Evolutionary conservation across 2,888 invertebrate species (phyloP).

Genomic region (Chrysolina haemoptera): DNA sequence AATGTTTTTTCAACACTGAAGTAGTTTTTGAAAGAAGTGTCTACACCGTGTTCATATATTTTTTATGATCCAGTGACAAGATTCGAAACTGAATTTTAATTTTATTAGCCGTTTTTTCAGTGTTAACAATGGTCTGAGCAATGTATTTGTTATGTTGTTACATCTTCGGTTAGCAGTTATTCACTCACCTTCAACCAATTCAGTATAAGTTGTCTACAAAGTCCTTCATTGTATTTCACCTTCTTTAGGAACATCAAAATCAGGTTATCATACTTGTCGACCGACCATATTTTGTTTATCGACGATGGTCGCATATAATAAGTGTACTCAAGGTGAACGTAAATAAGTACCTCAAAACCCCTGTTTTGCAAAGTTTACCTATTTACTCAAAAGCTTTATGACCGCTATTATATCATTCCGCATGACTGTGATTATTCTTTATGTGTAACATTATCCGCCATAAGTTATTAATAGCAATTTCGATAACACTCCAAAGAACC

Average conservation of each 20-base stretch:
- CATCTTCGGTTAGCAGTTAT: too few species aligned
- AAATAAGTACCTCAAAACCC: constrained; percentile 23
- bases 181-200: too few species aligned
- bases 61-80: too few species aligned
- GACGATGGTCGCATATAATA: constrained; percentile 7
- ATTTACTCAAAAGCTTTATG: constrained; percentile 32
- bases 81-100: too few species aligned
- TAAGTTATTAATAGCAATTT: constrained; percentile 34
- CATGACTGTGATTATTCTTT: constrained; percentile 35
- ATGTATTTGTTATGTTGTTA: too few species aligned
- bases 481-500: constrained; percentile 27
- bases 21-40: too few species aligned
- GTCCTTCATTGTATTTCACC: not conserved
- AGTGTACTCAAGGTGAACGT: constrained; percentile 22
- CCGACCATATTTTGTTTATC: not conserved
- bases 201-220: too few species aligned
- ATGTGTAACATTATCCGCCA: constrained; percentile 41
- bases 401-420: constrained; percentile 32
- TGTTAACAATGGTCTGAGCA: too few species aligned
- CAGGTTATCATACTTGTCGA: not conserved
- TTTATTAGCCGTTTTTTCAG: too few species aligned
- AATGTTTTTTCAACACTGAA: too few species aligned
- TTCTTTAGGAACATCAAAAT: not conserved
- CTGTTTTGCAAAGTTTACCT: constrained; percentile 25
- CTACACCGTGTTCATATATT: too few species aligned